Percentiles rank a stretch among this genome's conserved stretches.
These are phyloP conservation scores for Barypeithes pellucidus DNA, from an alignment of 2,888 invertebrate genomes.

Conservation along the genomic window DNA sequence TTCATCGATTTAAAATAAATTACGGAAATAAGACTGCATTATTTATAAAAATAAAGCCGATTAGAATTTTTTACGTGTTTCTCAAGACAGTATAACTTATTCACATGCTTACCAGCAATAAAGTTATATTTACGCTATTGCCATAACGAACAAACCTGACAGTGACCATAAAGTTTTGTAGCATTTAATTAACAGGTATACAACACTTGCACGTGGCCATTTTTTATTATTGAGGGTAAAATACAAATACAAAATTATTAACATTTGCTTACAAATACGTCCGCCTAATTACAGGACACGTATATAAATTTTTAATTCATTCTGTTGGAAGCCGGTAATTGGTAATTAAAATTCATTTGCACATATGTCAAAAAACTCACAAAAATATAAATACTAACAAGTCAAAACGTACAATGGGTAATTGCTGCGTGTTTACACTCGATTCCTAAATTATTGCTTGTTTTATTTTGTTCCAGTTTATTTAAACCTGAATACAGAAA, in stretches of 20 bases:
- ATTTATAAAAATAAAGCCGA: too few species aligned
- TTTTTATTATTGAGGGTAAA: too few species aligned
- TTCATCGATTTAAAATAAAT: too few species aligned
- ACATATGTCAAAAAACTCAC: neutral
- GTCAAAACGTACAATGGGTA: neutral
- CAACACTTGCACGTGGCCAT: too few species aligned
- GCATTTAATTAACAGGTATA: too few species aligned
- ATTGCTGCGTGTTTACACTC: slow-evolving; percentile 7
- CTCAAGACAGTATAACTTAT: too few species aligned
- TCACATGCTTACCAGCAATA: too few species aligned
- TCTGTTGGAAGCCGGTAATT: neutral
- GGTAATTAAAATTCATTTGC: slow-evolving; percentile 6
- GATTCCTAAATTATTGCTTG: slow-evolving; percentile 3
- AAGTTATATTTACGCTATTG: too few species aligned
- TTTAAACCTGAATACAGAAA: neutral
- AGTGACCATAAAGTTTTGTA: too few species aligned
- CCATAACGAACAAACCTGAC: too few species aligned
- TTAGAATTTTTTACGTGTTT: neutral
- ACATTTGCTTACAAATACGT: neutral
- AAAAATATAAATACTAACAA: slow-evolving; percentile 17
- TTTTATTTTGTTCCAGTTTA: slow-evolving; percentile 5
- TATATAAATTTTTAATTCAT: neutral
- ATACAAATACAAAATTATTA: too few species aligned
- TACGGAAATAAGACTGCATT: too few species aligned
- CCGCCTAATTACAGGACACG: neutral